These are phyloP conservation scores for Xanthia togata DNA, from an alignment of 2,888 invertebrate species.

Conservation along the genomic window DNA sequence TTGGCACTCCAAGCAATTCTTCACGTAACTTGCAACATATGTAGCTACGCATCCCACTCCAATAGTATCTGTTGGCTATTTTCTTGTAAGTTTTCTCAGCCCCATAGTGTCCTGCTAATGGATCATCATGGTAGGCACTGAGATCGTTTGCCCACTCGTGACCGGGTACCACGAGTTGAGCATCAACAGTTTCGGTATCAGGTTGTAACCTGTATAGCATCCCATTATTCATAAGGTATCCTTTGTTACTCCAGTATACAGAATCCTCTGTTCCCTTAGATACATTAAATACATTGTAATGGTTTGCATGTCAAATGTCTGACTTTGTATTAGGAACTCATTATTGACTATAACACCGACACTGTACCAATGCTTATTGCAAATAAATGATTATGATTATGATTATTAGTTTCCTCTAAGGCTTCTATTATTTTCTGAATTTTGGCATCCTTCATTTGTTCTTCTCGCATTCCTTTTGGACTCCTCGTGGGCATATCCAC, in stretches of 20 bases:
- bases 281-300: no score
- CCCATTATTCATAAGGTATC: slow-evolving; percentile 40
- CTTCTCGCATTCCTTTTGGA: slow-evolving; percentile 11
- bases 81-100: no score
- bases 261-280: slow-evolving; percentile 5
- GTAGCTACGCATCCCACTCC: slow-evolving; percentile 53
- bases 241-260: slow-evolving; percentile 38
- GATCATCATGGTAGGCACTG: no score
- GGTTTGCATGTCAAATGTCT: no score
- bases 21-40: no score
- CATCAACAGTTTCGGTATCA: slow-evolving; percentile 19
- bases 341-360: no score
- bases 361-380: no score
- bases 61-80: background rate
- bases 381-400: no score
- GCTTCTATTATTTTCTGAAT: slow-evolving; percentile 11
- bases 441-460: slow-evolving; percentile 17
- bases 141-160: slow-evolving; percentile 6
- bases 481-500: slow-evolving; percentile 39
- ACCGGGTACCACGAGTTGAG: slow-evolving; percentile 35
- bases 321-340: no score
- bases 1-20: no score
- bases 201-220: slow-evolving; percentile 29
- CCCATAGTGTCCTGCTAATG: no score
- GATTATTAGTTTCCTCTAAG: slow-evolving; percentile 20